A percentile compares a stretch with the other conserved stretches of the same genome.
Evolutionary conservation across 2,888 invertebrate genomes (phyloP).

Genomic region (Fissipunctia ypsillon): DNA sequence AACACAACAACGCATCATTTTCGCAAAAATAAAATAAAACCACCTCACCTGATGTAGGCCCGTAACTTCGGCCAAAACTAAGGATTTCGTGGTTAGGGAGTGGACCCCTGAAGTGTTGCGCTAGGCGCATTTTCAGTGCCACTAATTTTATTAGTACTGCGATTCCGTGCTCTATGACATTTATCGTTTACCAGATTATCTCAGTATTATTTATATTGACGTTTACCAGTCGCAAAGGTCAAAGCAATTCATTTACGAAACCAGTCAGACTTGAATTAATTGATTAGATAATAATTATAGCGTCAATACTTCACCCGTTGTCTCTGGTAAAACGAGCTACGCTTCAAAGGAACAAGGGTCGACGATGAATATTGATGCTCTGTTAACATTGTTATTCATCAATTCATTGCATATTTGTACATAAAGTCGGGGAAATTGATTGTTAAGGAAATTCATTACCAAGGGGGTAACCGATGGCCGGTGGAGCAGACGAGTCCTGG

Average conservation of each 20-base stretch:
- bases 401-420: background rate
- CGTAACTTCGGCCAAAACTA: too few relatives aligned
- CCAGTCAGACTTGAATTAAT: slow-evolving; percentile 33
- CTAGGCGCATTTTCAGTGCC: background rate
- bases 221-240: slow-evolving; percentile 42
- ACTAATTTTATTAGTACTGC: background rate
- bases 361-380: slow-evolving; percentile 35
- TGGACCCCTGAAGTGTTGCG: too few relatives aligned
- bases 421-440: too few relatives aligned
- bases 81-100: too few relatives aligned
- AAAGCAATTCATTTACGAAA: slow-evolving; percentile 48
- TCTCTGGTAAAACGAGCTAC: slow-evolving; percentile 6
- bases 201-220: slow-evolving; percentile 24
- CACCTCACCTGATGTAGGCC: too few relatives aligned
- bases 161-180: background rate
- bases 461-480: too few relatives aligned
- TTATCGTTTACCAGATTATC: slow-evolving; percentile 2
- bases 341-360: slow-evolving; percentile 28
- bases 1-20: too few relatives aligned
- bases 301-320: slow-evolving; percentile 10
- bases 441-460: too few relatives aligned
- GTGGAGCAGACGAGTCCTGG: too few relatives aligned
- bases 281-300: slow-evolving; percentile 53
- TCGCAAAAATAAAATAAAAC: too few relatives aligned
- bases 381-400: slow-evolving; percentile 22